phyloP scores from a whole-genome alignment of 2,888 invertebrate species.

The Dromius quadrimaculatus region DNA sequence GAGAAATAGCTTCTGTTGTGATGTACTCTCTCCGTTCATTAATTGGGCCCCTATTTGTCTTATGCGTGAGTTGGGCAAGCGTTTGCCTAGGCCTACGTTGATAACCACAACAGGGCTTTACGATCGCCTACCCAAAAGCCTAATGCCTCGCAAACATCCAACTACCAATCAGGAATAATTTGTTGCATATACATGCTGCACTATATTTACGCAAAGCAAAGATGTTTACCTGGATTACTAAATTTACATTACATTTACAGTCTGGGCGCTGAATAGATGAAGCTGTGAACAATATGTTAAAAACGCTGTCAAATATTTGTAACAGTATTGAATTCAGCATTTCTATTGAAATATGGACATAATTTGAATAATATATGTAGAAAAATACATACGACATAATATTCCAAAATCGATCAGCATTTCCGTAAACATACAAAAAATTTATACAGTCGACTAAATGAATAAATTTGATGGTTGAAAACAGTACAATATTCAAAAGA shows the following conservation, averaged over 20 bases:
- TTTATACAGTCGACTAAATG: too few species aligned
- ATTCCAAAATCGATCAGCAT: too few species aligned
- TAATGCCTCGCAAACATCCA: constrained; percentile 3
- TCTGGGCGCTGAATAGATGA: background rate
- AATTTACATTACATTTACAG: background rate
- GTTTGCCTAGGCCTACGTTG: constrained; percentile 54
- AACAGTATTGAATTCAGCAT: too few species aligned
- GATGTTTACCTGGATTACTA: constrained; percentile 14
- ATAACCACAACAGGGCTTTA: constrained; percentile 51
- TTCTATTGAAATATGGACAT: too few species aligned
- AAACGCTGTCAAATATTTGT: too few species aligned
- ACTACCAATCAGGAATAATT: constrained; percentile 52
- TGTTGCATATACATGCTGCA: constrained; percentile 20
- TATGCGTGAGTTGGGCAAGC: constrained; percentile 25
- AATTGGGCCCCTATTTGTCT: constrained; percentile 60
- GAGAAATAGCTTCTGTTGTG: too few species aligned
- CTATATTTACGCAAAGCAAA: background rate
- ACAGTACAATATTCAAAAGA: too few species aligned
- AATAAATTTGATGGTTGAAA: too few species aligned
- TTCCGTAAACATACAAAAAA: too few species aligned
- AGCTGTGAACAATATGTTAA: constrained; percentile 16
- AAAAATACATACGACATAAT: too few species aligned
- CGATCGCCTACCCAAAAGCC: background rate
- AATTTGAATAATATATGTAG: too few species aligned
- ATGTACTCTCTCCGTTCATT: too few species aligned